Conservation (phyloP, 2,888 invertebrate species). For the Reticulitermes lucifugus region DNA sequence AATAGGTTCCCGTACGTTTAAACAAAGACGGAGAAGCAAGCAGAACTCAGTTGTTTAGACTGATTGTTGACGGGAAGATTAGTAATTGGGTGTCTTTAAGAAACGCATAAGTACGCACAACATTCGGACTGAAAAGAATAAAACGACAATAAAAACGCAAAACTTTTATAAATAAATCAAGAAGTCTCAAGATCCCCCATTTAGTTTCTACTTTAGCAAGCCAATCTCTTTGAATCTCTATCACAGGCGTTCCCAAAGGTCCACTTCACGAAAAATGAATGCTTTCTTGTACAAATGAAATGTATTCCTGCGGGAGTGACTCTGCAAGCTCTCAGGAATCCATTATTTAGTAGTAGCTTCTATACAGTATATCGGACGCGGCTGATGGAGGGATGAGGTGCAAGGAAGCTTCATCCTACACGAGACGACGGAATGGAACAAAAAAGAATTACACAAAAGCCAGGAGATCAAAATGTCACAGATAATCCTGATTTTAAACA, state of each 20-base stretch:
- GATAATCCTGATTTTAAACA: too few relatives aligned
- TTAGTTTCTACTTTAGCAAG: constrained; percentile 56
- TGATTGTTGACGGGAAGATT: not conserved
- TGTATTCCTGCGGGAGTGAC: constrained; percentile 60
- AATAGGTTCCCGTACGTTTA: not conserved
- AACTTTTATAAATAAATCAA: constrained; percentile 51
- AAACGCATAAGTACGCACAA: not conserved
- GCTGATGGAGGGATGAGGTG: not conserved
- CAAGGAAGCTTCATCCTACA: constrained; percentile 12
- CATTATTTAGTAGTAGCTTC: constrained; percentile 61
- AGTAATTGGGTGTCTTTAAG: not conserved
- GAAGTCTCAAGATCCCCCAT: constrained; percentile 44
- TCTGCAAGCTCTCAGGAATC: constrained; percentile 57
- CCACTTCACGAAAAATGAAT: constrained; percentile 65
- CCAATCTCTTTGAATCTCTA: constrained; percentile 66
- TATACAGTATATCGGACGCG: constrained; percentile 22
- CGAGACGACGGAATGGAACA: not conserved
- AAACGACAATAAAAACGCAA: constrained; percentile 21
- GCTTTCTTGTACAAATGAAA: constrained; percentile 65
- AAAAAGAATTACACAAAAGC: not conserved
- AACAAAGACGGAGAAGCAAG: not conserved
- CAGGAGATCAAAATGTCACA: too few relatives aligned
- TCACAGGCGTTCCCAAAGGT: constrained; percentile 63
- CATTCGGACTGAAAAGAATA: not conserved
- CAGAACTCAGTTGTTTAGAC: not conserved